Evolutionary conservation across 2,113 vertebrate genomes (phyloP).

Genomic region (Lycaon pictus): DNA sequence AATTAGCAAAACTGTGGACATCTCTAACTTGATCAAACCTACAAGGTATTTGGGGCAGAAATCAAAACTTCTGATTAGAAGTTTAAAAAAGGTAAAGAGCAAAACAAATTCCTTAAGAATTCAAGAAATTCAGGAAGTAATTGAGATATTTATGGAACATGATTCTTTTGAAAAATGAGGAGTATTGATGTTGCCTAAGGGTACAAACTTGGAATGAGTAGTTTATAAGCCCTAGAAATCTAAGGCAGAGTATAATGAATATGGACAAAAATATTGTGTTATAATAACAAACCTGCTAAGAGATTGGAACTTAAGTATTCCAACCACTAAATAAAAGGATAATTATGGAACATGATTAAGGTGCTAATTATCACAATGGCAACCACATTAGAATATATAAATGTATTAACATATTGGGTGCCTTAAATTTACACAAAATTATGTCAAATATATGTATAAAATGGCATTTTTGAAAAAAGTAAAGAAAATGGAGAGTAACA

Average conservation of each 20-base stretch:
- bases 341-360: neutral
- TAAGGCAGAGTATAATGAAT: neutral
- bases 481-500: neutral
- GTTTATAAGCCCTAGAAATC: neutral
- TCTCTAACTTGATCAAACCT: neutral
- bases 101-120: neutral
- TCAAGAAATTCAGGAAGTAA: neutral
- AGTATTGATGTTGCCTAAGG: neutral
- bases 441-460: neutral
- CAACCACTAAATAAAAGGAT: neutral
- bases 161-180: neutral
- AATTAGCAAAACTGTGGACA: neutral
- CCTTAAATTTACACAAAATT: neutral
- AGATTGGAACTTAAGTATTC: neutral
- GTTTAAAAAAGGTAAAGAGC: neutral
- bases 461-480: neutral
- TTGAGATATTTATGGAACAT: neutral
- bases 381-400: neutral
- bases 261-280: neutral
- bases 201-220: neutral
- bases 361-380: neutral
- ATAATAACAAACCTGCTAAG: neutral
- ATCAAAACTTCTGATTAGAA: neutral
- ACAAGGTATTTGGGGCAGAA: neutral
- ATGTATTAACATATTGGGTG: neutral